phyloP scores from a whole-genome alignment of 2,113 vertebrate species.

The Podiceps cristatus region DNA sequence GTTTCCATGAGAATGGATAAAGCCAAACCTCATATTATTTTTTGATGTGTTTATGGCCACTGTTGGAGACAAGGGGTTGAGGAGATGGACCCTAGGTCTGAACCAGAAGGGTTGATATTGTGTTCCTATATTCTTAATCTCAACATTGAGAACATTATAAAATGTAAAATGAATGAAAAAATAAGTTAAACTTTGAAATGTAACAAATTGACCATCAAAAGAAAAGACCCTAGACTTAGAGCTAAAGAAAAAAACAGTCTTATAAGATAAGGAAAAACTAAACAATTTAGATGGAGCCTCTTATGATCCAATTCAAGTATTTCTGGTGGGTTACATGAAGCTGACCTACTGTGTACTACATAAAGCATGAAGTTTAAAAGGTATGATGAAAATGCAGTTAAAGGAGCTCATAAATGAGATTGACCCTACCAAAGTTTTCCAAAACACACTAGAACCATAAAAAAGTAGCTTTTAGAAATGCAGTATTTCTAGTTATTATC shows the following conservation, averaged over 20 bases:
- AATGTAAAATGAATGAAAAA: background rate
- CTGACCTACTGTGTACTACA: constrained; percentile 41
- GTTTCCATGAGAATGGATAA: background rate
- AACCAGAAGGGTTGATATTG: background rate
- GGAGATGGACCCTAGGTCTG: background rate
- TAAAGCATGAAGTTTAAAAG: constrained; percentile 55
- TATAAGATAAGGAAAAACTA: constrained; percentile 31
- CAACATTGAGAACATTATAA: background rate
- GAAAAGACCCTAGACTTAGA: background rate
- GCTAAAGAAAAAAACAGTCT: background rate
- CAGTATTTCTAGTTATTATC: constrained; percentile 56
- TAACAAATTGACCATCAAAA: background rate
- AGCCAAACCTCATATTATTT: background rate
- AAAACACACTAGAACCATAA: constrained; percentile 63
- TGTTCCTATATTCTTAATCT: background rate
- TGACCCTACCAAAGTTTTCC: constrained; percentile 68
- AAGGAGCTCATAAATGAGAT: constrained; percentile 73
- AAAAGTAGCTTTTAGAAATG: constrained; percentile 55
- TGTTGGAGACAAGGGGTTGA: background rate
- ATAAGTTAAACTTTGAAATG: background rate
- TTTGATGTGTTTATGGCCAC: background rate
- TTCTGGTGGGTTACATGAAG: constrained; percentile 41
- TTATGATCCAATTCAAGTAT: constrained; percentile 64
- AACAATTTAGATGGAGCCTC: constrained; percentile 48
- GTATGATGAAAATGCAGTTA: constrained; percentile 73